A percentile compares a stretch with the other conserved stretches of the same genome.
phyloP scores from a whole-genome alignment of 2,888 invertebrate species.

The Mongoloraphidia duomilia region DNA sequence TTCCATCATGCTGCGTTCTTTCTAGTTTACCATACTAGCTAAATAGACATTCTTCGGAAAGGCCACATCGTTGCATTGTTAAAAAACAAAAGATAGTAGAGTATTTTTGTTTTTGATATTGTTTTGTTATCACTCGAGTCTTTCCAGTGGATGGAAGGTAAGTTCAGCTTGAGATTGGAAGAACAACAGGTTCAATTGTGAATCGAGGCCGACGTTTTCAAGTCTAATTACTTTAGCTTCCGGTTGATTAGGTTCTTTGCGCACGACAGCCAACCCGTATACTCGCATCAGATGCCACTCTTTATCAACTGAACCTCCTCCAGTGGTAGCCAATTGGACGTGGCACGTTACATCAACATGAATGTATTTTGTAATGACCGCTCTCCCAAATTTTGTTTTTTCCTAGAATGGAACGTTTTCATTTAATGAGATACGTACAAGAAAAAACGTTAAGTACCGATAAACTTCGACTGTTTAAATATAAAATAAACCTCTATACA shows the following conservation, averaged over 20 bases:
- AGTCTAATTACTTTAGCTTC: conserved; percentile 42
- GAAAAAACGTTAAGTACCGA: not conserved
- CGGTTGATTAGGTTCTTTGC: conserved; percentile 41
- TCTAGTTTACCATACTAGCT: no score
- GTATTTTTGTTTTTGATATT: no score
- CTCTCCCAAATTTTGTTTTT: conserved; percentile 22
- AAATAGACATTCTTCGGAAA: no score
- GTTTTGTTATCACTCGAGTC: no score
- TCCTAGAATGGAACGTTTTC: conserved; percentile 19
- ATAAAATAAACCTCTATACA: not conserved
- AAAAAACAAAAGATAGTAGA: no score
- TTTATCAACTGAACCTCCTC: conserved; percentile 39
- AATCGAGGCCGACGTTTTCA: conserved; percentile 53
- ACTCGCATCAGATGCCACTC: conserved; percentile 51
- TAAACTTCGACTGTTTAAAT: not conserved
- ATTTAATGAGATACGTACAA: not conserved
- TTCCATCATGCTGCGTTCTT: no score
- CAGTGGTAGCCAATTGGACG: conserved; percentile 42
- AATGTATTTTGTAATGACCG: conserved; percentile 46
- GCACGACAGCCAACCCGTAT: conserved; percentile 48
- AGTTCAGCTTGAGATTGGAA: conserved; percentile 49
- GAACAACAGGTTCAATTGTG: conserved; percentile 50
- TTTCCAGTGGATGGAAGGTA: conserved; percentile 39
- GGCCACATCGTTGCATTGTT: no score
- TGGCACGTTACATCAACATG: conserved; percentile 55